A percentile compares a stretch with the other conserved stretches of the same genome.
Conservation (phyloP, 2,113 vertebrate species). For the Etheostoma cragini region DNA sequence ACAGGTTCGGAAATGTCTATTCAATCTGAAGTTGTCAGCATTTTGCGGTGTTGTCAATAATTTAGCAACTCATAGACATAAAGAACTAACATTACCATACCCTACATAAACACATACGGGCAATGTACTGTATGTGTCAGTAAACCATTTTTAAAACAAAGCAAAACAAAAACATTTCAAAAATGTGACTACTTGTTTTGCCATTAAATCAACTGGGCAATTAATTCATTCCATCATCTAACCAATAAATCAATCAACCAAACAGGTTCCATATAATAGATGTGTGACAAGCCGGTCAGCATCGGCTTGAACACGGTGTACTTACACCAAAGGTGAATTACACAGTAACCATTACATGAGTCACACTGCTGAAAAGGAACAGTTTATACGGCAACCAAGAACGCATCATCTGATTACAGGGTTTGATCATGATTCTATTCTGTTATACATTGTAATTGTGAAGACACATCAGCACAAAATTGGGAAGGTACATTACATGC, state of each 20-base stretch:
- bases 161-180: slow-evolving; percentile 20
- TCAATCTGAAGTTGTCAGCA: background rate
- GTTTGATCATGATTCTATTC: background rate
- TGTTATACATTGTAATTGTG: background rate
- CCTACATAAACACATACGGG: slow-evolving; percentile 25
- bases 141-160: background rate
- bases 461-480: slow-evolving; percentile 19
- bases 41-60: background rate
- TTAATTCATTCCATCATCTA: slow-evolving; percentile 19
- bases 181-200: slow-evolving; percentile 4
- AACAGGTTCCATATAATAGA: slow-evolving; percentile 8
- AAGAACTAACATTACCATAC: background rate
- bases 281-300: background rate
- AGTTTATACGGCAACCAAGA: slow-evolving; percentile 72
- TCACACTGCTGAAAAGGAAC: slow-evolving; percentile 60
- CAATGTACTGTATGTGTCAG: background rate
- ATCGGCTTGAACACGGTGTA: slow-evolving; percentile 58
- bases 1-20: background rate
- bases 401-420: slow-evolving; percentile 47
- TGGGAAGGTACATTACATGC: background rate
- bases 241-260: slow-evolving; percentile 41
- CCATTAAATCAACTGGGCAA: slow-evolving; percentile 41
- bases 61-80: background rate
- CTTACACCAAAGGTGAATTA: slow-evolving; percentile 64
- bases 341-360: slow-evolving; percentile 63